phyloP scores from a whole-genome alignment of 2,797 vertebrate genomes.

The Sternarchorhynchus goeldii region DNA sequence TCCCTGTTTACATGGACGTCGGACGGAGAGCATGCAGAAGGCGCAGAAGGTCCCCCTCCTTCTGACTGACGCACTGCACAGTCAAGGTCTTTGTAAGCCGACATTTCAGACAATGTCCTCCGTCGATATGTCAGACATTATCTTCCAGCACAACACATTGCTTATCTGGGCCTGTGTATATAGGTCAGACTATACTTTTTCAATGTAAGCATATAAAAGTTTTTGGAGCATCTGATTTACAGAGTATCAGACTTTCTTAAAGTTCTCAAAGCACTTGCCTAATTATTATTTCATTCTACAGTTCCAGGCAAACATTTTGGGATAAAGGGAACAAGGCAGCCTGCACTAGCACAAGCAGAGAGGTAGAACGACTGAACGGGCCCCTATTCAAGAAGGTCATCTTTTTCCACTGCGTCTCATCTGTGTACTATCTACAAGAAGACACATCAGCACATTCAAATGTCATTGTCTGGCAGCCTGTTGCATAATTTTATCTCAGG shows the following conservation, averaged over 20 bases:
- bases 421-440: conserved; percentile 61
- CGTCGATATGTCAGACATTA: conserved; percentile 23
- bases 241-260: not conserved
- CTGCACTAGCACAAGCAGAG: conserved; percentile 26
- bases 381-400: conserved; percentile 76
- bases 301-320: conserved; percentile 23
- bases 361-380: conserved; percentile 52
- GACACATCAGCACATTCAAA: conserved; percentile 74
- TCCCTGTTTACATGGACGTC: conserved; percentile 75
- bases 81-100: conserved; percentile 38
- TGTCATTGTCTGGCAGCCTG: conserved; percentile 67
- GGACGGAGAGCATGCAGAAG: conserved; percentile 15
- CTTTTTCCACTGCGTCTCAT: conserved; percentile 72
- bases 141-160: conserved; percentile 2
- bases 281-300: not conserved
- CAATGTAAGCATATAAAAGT: not conserved
- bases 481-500: conserved; percentile 64
- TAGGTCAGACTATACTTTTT: not conserved
- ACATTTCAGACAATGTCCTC: conserved; percentile 15
- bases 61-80: conserved; percentile 50
- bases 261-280: conserved; percentile 1
- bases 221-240: not conserved
- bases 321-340: conserved; percentile 39
- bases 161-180: not conserved
- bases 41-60: conserved; percentile 34